Evolutionary conservation across 1,140 invertebrate genomes (phyloP), one percentile per base, ranked within the genome.

Genomic region (Microplitis demolitor): DNA sequence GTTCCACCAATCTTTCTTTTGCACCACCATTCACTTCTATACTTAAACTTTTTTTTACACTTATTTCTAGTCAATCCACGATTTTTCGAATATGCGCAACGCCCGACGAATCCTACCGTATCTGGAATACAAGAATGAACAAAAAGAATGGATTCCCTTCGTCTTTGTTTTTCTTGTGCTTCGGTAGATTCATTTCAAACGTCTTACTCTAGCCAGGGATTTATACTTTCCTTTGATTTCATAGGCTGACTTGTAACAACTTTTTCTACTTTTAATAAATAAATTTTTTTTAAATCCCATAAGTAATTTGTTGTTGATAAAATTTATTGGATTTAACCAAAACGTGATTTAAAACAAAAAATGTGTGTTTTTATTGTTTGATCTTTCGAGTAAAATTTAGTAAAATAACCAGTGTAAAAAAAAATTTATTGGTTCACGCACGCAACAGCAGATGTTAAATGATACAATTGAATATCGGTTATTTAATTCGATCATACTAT

Each of bases 51-150:
- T 39, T 33, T 66, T 31, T 8, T 66, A 13, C 35, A 24, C 24
- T n/a, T 67, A 54, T 53, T 34, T 34, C 11, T 34, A 34, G 16
- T 53, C 53, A 33, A 31, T n/a, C 11, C 14, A 37, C n/a, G 37
- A 37, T 54, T 62, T 34, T 13, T 35, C 31, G 70, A 63, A 72
- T 72, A 72, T 72, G 70, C 70, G 70, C 70, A 72, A 37, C 50
- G 53, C 53, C 24, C 62, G 70, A 66, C 70, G 70, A 72, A 60
- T 72, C 70, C 70, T 71, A 63, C 58, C 37, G 54, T 72, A 45
- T 62, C 34, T 61, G 5, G 13, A 6, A 64, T 24, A 16, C 50
- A 8, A 31, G 31, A 60, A 50, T n/a, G 5, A 50, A 61, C 3
- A 50, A 64, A 34, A 64, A 72, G 50, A 62, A 62, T 35, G 4